phyloP scores from a whole-genome alignment of 2,888 invertebrate genomes.

The Hylaea fasciaria region DNA sequence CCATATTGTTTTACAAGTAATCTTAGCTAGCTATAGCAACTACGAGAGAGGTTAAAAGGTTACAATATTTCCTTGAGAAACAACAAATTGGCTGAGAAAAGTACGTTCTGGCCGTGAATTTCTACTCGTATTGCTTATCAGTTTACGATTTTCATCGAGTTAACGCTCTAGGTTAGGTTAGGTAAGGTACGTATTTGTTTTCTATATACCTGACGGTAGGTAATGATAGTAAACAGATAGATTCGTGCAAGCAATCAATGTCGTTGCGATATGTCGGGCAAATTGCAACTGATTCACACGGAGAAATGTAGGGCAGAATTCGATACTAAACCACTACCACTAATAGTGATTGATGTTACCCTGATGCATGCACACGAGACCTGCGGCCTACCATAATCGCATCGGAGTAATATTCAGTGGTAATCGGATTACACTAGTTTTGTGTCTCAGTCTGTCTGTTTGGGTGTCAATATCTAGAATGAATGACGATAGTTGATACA shows the following conservation, averaged over 20 bases:
- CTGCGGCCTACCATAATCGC: slow-evolving; percentile 15
- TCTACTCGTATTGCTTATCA: slow-evolving; percentile 15
- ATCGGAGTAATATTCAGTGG: slow-evolving; percentile 18
- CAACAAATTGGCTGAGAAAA: slow-evolving; percentile 19
- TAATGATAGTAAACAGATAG: background rate
- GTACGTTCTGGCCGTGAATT: slow-evolving; percentile 12
- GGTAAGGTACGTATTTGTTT: too few relatives aligned
- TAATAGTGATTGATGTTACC: slow-evolving; percentile 28
- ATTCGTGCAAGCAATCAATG: background rate
- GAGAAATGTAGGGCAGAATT: slow-evolving; percentile 5
- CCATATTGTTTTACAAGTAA: slow-evolving; percentile 18
- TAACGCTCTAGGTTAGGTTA: too few relatives aligned
- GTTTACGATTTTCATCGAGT: slow-evolving; percentile 3
- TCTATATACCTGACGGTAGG: background rate
- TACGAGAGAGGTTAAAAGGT: slow-evolving; percentile 13
- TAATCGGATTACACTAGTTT: slow-evolving; percentile 14
- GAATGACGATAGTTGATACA: too few relatives aligned
- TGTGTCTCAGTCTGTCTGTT: slow-evolving; percentile 23
- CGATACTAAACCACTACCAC: slow-evolving; percentile 12
- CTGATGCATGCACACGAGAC: slow-evolving; percentile 12
- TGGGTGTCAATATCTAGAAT: background rate
- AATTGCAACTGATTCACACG: background rate
- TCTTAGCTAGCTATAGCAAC: slow-evolving; percentile 11
- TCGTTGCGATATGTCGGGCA: too few relatives aligned
- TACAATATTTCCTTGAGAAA: slow-evolving; percentile 15